A percentile compares a stretch with the other conserved stretches of the same genome.
These are phyloP conservation scores for Myioborus melanocephalus DNA, from an alignment of 2,797 vertebrate genomes.

Conservation along the genomic window DNA sequence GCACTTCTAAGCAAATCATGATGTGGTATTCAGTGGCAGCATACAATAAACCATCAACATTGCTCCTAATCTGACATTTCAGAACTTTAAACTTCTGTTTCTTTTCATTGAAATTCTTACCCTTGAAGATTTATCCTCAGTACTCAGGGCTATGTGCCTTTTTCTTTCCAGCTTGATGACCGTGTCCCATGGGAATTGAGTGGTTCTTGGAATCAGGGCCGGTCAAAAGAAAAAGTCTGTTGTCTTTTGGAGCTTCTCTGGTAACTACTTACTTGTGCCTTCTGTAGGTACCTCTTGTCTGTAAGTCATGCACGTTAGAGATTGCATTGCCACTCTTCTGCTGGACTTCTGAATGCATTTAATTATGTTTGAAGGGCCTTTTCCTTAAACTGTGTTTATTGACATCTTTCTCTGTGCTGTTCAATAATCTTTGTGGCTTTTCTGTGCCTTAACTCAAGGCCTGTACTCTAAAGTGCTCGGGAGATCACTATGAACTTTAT, in stretches of 20 bases:
- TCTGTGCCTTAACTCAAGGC: rapidly evolving
- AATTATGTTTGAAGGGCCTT: not conserved
- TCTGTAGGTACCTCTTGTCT: not conserved
- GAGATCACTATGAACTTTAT: not conserved
- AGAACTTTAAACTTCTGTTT: not conserved
- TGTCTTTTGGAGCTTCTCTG: not conserved
- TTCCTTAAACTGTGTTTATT: not conserved
- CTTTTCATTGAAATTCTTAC: not conserved
- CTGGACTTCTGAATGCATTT: not conserved
- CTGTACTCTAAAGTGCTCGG: not conserved
- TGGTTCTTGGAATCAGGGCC: not conserved
- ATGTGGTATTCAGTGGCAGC: not conserved
- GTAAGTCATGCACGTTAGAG: not conserved
- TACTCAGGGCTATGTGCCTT: not conserved
- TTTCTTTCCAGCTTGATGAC: not conserved
- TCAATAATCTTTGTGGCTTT: not conserved
- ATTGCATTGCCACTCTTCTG: not conserved
- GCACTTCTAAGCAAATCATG: not conserved
- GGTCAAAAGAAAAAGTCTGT: not conserved
- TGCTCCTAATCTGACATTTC: not conserved
- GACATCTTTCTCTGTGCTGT: not conserved
- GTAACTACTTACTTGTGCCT: not conserved
- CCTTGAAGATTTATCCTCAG: not conserved
- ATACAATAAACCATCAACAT: not conserved
- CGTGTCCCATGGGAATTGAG: not conserved